A percentile compares a stretch with the other conserved stretches of the same genome.
phyloP scores from a whole-genome alignment of 2,113 vertebrate genomes.

The Miniopterus natalensis region DNA sequence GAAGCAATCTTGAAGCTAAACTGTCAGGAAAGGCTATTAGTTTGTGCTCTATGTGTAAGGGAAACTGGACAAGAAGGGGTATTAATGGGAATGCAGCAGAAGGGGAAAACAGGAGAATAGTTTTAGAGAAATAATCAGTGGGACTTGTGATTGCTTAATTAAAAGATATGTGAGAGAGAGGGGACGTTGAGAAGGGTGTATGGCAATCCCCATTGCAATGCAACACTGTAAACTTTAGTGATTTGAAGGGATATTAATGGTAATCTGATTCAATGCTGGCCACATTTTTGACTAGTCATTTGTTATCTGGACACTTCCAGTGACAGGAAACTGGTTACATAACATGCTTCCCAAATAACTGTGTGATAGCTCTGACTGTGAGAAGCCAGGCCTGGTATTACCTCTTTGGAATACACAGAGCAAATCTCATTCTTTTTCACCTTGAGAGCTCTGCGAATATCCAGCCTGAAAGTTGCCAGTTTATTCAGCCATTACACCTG shows the following conservation, averaged over 20 bases:
- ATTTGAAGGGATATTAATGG: not conserved
- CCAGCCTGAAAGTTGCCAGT: not conserved
- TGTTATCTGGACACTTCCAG: conserved; percentile 37
- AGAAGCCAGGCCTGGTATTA: not conserved
- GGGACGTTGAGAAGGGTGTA: not conserved
- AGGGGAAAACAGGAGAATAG: not conserved
- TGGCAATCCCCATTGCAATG: not conserved
- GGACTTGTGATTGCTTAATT: not conserved
- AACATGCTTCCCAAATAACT: conserved; percentile 34
- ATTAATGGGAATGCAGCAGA: not conserved
- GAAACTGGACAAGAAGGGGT: not conserved
- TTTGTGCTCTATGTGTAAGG: not conserved
- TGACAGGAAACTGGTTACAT: conserved; percentile 45
- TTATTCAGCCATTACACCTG: not conserved
- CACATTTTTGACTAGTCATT: not conserved
- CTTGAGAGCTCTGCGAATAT: not conserved
- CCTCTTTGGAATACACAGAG: not conserved
- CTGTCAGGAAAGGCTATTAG: not conserved
- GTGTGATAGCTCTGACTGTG: not conserved
- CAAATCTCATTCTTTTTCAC: not conserved
- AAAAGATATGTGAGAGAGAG: not conserved
- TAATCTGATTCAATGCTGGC: not conserved
- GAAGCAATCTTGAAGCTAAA: not conserved
- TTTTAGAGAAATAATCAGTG: conserved; percentile 1
- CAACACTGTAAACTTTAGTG: not conserved